Conservation (phyloP, 1,140 invertebrate species). For the Dendrolimus punctatus region DNA sequence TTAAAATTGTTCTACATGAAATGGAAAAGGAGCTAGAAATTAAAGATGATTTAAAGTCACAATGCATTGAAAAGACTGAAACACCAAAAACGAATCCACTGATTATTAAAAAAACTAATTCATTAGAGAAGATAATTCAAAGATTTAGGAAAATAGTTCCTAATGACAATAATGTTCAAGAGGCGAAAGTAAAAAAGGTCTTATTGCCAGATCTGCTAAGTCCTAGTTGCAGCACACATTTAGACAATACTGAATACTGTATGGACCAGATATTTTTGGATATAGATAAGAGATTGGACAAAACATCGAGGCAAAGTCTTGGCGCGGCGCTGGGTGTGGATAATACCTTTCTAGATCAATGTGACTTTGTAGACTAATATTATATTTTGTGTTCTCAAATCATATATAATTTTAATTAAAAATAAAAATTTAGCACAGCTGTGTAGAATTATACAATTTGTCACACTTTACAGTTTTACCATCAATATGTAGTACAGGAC, state of each 20-base stretch:
- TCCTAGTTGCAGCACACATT: conserved; percentile 36
- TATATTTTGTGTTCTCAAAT: too few species aligned
- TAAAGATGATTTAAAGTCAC: conserved; percentile 7
- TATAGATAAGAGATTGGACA: conserved; percentile 23
- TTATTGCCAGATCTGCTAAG: conserved; percentile 54
- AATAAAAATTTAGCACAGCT: too few species aligned
- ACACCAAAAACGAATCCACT: conserved; percentile 38
- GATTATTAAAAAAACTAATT: conserved; percentile 43
- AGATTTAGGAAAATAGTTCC: conserved; percentile 51
- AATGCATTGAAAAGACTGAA: conserved; percentile 17
- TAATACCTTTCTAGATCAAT: conserved; percentile 56
- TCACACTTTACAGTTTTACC: too few species aligned
- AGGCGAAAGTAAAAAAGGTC: conserved; percentile 32
- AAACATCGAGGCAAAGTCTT: conserved; percentile 41
- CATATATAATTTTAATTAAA: too few species aligned
- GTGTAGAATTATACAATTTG: too few species aligned
- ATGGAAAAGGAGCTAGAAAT: conserved; percentile 10
- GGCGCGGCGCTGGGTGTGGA: conserved; percentile 55
- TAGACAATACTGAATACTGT: conserved; percentile 17
- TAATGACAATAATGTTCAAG: conserved; percentile 28
- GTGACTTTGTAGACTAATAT: conserved; percentile 49
- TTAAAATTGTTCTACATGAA: conserved; percentile 8
- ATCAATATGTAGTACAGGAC: too few species aligned
- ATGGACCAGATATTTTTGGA: conserved; percentile 32
- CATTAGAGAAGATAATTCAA: conserved; percentile 60